Base-by-base conservation (phyloP, 23 tunicate species). In the Styela clava region DNA sequence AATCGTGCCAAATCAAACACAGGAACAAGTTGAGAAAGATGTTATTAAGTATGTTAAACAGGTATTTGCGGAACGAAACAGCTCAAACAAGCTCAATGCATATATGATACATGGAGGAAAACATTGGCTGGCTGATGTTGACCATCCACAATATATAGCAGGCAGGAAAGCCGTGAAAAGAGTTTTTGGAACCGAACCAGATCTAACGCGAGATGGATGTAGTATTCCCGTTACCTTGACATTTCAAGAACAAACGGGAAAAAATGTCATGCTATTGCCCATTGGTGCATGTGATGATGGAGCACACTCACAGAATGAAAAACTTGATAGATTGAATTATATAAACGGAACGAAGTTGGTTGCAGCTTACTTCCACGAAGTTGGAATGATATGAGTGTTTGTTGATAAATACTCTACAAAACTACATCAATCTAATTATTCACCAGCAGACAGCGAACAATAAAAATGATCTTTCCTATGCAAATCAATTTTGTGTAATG, bases 261-360 rank as follows among this genome's bases (percentile, higher is more conserved):
- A 91, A 63, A 90, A 87, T 63, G 99, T 96, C 26, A 96, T 96
- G 99, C 83, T 96, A 29, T 69, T 96, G 0, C 99, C 99, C 2
- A 87, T 96, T 23, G 99, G 99, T 1, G 92, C 96, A 12, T 88
- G 97, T 61, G 99, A 96, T 36, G 99, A 96, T 52, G 99, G 99
- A 0, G 99, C 99, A 52, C 99, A 96, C 68, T 96, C 99, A 3
- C 99, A 96, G 71, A 96, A 96, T 73, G 99, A 96, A 63, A 96
- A 96, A 64, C 84, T 96, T 56, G 96, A 96, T 85, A 81, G 99
- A 63, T 73, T 73, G 62, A 96, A 96, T 69, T 96, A 96, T 87
- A 91, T 96, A 52, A 96, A 96, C 73, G 99, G 99, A 16, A 86
- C 79, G 73, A 96, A 96, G 65, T 30, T 96, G 85, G 85, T 96